These are phyloP conservation scores for Myrmecobius fasciatus DNA, from an alignment of 2,113 vertebrate species.

Conservation along the genomic window DNA sequence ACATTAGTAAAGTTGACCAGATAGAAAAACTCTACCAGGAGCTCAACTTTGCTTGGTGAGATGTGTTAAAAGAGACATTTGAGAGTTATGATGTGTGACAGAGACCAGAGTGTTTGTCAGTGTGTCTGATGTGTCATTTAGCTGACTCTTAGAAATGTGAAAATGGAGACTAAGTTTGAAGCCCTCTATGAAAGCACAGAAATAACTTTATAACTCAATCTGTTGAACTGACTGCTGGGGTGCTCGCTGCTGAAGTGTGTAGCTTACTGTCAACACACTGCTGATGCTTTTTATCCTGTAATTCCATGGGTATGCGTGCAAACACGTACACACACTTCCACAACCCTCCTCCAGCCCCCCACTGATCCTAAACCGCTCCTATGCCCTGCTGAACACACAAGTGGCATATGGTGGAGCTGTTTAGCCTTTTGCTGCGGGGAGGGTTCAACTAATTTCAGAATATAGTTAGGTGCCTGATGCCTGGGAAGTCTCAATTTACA, in stretches of 20 bases:
- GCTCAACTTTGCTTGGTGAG: not conserved
- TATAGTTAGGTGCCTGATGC: not conserved
- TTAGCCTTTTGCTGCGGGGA: not conserved
- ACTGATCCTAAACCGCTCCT: not conserved
- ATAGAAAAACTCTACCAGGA: not conserved
- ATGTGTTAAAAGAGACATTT: not conserved
- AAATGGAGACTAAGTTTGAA: not conserved
- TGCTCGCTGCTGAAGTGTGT: not conserved
- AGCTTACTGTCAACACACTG: not conserved
- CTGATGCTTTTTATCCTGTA: not conserved
- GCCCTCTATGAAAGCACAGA: not conserved
- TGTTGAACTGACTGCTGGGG: not conserved
- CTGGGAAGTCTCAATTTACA: not conserved
- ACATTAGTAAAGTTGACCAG: not conserved
- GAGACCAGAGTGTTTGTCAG: not conserved
- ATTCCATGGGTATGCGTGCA: not conserved
- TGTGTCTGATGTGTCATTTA: not conserved
- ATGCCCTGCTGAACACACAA: conserved; percentile 5
- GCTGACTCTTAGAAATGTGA: conserved; percentile 9
- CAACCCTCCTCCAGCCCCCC: not conserved
- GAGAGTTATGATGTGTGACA: not conserved
- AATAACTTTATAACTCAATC: not conserved
- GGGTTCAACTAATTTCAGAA: not conserved
- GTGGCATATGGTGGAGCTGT: conserved; percentile 1
- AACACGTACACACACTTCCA: no score